These are phyloP conservation scores for Myotis yumanensis DNA, from an alignment of 2,113 vertebrate genomes.

Conservation along the genomic window DNA sequence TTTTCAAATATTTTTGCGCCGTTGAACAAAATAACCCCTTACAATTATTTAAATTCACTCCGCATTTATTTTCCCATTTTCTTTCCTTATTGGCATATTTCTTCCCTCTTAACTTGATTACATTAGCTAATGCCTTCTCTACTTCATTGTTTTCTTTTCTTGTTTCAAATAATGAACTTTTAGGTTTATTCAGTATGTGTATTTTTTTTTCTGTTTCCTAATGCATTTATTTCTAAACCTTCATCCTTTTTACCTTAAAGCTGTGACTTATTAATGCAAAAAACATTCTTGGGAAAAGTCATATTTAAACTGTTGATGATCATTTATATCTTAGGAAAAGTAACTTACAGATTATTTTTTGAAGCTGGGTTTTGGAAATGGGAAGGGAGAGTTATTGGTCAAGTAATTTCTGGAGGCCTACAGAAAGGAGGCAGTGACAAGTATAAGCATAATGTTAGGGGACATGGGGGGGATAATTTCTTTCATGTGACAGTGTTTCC, in stretches of 20 bases:
- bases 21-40: neutral
- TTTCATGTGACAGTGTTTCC: neutral
- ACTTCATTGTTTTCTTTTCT: neutral
- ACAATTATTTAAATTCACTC: neutral
- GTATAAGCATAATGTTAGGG: too few relatives aligned
- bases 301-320: neutral
- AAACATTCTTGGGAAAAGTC: neutral
- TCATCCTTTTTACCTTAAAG: neutral
- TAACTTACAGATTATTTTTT: neutral
- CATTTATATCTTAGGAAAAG: neutral
- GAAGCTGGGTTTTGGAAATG: neutral
- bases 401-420: neutral
- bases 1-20: slow-evolving; percentile 24
- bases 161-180: slow-evolving; percentile 28
- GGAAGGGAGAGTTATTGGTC: neutral
- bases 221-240: slow-evolving; percentile 32
- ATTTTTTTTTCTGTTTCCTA: neutral
- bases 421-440: too few relatives aligned
- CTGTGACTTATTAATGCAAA: neutral
- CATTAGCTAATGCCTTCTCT: neutral
- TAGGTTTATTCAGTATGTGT: neutral
- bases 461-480: neutral
- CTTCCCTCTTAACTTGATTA: neutral
- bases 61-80: neutral
- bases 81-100: neutral